Percentiles rank a stretch among this genome's conserved stretches.
phyloP scores from a whole-genome alignment of 1,140 invertebrate genomes.

The Diprion similis region DNA sequence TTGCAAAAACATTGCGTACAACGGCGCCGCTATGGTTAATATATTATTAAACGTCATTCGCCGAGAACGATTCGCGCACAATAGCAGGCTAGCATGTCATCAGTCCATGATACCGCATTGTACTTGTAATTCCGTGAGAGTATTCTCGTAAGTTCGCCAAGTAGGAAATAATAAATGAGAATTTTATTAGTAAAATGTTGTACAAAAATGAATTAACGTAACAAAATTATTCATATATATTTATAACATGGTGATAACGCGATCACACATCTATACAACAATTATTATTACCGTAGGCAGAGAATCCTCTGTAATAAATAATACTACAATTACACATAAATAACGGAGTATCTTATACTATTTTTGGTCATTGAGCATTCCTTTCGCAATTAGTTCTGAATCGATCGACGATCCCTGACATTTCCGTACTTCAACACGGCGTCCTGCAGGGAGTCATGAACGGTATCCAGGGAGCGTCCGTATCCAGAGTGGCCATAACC shows the following conservation, averaged over 20 bases:
- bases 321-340: not conserved
- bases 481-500: conserved; percentile 63
- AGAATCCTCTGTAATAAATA: conserved; percentile 19
- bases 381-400: conserved; percentile 17
- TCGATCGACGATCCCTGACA: conserved; percentile 49
- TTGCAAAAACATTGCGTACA: conserved; percentile 5
- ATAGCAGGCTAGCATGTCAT: not conserved
- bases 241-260: not conserved
- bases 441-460: conserved; percentile 49
- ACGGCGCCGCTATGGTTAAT: not conserved
- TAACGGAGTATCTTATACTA: not conserved
- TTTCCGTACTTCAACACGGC: conserved; percentile 56
- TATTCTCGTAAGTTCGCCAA: not conserved
- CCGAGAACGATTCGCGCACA: not conserved
- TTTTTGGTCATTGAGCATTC: conserved; percentile 7
- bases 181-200: not conserved
- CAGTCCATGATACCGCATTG: not conserved
- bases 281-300: not conserved
- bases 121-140: not conserved
- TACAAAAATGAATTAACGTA: too few relatives aligned
- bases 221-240: not conserved
- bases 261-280: not conserved
- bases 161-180: not conserved
- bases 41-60: conserved; percentile 21
- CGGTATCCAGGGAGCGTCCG: conserved; percentile 63